Evolutionary conservation across 1,140 invertebrate species (phyloP).

Genomic region (Anastrepha ludens): DNA sequence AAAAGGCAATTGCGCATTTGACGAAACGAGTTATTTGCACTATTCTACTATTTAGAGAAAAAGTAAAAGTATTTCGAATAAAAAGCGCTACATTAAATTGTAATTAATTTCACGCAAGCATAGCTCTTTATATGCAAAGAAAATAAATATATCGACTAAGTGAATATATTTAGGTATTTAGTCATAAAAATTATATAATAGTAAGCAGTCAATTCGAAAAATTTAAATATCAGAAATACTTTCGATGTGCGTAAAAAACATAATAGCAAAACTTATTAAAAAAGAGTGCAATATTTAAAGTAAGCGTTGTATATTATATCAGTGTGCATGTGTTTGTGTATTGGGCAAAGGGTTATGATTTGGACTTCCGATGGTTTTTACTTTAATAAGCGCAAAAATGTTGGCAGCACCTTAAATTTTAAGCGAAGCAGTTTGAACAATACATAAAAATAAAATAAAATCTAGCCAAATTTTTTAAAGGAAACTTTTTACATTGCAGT

Average conservation of each 20-base stretch:
- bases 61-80: not conserved
- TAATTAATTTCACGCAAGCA: constrained; percentile 37
- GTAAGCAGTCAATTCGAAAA: not conserved
- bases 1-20: not conserved
- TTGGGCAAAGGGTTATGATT: no score
- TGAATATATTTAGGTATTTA: not conserved
- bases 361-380: no score
- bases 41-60: not conserved
- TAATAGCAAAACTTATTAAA: not conserved
- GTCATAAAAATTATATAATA: not conserved
- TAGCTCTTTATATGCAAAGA: not conserved
- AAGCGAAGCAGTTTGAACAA: no score
- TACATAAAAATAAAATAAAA: no score
- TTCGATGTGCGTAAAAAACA: not conserved
- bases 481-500: no score
- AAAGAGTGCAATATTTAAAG: not conserved
- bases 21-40: not conserved
- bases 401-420: no score
- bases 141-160: not conserved
- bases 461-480: no score
- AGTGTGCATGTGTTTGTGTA: no score
- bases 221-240: not conserved
- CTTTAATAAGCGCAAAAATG: no score
- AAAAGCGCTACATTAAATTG: constrained; percentile 10
- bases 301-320: no score